Evolutionary conservation across 2,113 vertebrate genomes (phyloP).

Genomic region (Phocoena phocoena): DNA sequence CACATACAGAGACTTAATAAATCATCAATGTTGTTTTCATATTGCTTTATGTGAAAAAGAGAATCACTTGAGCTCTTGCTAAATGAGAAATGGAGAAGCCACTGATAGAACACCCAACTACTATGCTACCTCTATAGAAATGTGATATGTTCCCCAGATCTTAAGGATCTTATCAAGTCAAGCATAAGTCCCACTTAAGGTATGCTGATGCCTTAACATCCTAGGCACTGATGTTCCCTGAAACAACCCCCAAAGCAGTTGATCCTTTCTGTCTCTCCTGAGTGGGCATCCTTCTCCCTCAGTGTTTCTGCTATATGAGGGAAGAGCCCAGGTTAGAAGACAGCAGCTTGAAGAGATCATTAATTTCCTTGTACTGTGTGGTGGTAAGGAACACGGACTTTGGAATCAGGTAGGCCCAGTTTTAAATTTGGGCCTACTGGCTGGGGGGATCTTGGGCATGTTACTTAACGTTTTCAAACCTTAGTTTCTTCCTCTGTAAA

Average conservation of each 20-base stretch:
- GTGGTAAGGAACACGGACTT: neutral
- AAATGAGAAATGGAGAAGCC: neutral
- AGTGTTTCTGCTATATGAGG: neutral
- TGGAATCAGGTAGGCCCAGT: neutral
- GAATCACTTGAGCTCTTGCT: neutral
- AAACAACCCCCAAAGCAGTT: neutral
- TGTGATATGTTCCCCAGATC: neutral
- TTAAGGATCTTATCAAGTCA: conserved; percentile 8
- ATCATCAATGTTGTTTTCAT: neutral
- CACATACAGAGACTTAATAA: neutral
- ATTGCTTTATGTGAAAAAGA: neutral
- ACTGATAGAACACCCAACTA: neutral
- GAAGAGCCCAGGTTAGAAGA: neutral
- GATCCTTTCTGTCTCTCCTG: neutral
- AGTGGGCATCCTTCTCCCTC: neutral
- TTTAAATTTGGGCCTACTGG: neutral
- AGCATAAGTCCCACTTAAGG: neutral
- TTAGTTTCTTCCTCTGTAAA: conserved; percentile 1
- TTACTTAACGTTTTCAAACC: neutral
- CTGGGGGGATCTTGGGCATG: neutral
- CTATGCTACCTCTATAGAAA: neutral
- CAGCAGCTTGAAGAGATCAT: neutral
- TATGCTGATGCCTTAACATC: neutral
- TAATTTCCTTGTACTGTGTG: neutral
- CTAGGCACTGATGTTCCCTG: neutral